Percentiles rank a stretch among this genome's conserved stretches.
These are phyloP conservation scores for Chiroxiphia lanceolata DNA, from an alignment of 2,797 vertebrate genomes.

Conservation along the genomic window DNA sequence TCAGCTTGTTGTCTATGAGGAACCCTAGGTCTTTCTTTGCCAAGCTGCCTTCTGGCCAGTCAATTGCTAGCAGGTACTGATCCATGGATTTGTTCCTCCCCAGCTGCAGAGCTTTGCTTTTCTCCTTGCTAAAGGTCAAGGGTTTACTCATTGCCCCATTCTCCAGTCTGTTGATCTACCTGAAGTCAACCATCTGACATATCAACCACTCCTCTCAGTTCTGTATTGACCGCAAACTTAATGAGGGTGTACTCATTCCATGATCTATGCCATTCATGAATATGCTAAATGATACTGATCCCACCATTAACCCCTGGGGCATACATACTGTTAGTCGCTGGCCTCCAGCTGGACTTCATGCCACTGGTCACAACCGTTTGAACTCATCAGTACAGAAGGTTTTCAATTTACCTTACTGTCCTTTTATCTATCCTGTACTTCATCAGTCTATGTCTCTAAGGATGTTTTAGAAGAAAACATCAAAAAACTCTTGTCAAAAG, in stretches of 20 bases:
- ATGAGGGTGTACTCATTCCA: neutral
- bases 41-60: neutral
- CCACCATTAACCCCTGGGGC: no score
- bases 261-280: neutral
- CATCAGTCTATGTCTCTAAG: neutral
- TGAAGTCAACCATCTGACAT: neutral
- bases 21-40: neutral
- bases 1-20: neutral
- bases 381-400: neutral
- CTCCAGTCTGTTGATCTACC: neutral
- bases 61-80: no score
- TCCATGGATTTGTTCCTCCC: rapidly evolving
- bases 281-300: neutral
- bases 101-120: neutral
- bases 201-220: neutral
- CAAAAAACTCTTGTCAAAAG: neutral
- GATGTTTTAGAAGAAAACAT: neutral
- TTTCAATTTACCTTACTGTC: neutral
- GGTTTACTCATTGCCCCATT: rapidly evolving
- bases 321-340: neutral
- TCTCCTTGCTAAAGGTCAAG: neutral
- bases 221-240: neutral
- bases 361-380: neutral
- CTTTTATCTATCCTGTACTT: neutral
- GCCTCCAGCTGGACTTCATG: neutral